Evolutionary conservation across 2,797 vertebrate species (phyloP).

Genomic region (Tachyglossus aculeatus): DNA sequence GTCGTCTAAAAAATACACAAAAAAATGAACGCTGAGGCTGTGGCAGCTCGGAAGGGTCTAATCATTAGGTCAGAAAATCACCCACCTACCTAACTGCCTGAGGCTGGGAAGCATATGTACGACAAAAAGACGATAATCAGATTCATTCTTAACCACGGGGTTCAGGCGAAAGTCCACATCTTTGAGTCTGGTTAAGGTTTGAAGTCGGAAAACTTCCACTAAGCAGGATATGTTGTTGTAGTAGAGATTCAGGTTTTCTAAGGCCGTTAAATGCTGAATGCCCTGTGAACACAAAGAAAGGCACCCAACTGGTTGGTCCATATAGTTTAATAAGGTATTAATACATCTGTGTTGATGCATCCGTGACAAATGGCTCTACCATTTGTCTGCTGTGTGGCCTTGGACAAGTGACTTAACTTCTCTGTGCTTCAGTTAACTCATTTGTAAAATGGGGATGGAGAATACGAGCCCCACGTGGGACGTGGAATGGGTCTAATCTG

Average conservation of each 20-base stretch:
- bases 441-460: too few species aligned
- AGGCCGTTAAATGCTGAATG: slow-evolving; percentile 75
- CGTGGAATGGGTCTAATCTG: too few species aligned
- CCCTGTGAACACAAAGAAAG: slow-evolving; percentile 68
- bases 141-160: slow-evolving; percentile 75
- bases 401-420: too few species aligned
- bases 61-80: background rate
- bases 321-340: background rate
- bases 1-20: slow-evolving; percentile 65
- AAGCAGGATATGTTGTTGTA: slow-evolving; percentile 81
- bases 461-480: too few species aligned
- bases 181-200: slow-evolving; percentile 68
- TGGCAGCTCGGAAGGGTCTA: background rate
- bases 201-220: slow-evolving; percentile 76
- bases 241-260: slow-evolving; percentile 85
- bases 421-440: too few species aligned
- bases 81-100: slow-evolving; percentile 75
- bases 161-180: slow-evolving; percentile 85
- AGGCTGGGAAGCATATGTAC: slow-evolving; percentile 78
- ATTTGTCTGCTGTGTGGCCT: too few species aligned
- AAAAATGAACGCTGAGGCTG: background rate
- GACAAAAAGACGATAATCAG: slow-evolving; percentile 78
- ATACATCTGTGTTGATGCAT: too few species aligned
- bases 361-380: too few species aligned
- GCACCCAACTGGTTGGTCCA: background rate